Base-by-base conservation (phyloP, 1,140 invertebrate genomes). In the Cyclina sinensis region DNA sequence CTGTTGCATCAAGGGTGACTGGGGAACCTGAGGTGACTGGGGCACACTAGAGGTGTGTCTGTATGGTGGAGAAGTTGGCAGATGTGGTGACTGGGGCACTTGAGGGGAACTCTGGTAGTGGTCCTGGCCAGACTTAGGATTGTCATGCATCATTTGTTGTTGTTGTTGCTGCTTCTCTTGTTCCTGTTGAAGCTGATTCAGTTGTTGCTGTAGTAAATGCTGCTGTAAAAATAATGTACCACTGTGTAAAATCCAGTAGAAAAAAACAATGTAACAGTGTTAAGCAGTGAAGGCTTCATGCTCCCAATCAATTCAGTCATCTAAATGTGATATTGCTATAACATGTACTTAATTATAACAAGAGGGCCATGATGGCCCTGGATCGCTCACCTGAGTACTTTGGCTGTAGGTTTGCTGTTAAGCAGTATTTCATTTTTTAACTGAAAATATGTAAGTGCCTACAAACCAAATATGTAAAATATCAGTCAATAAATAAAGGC, bases 81-180 rank as follows among this genome's bases (percentile, higher is more conserved):
- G 18, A 51, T 89, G 80, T 62, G 80, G 70, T 37, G 76, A 85
- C 32, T 51, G 73, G 62, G 82, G 76, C 46, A 86, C 59, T 48
- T 59, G 65, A 32, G 79, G 62, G 51, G 80, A 82, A 30, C 14
- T 51, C 39, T 68, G 59, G 37, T 65, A 82, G 9, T 30, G 54
- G 46, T 68, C 73, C n/a, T 73, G 73, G 62, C 48, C 32, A n/a
- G 24, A 27, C 62, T 43, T 37, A 18, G 73, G 39, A 57, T 65
- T 73, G 37, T 87, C 65, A 79, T 82, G 51, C 48, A 86, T 14
- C 35, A 83, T 51, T 39, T 84, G 89, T 59, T 92, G 91, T 86
- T 83, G 57, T 88, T 89, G 91, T 73, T 94, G 92, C 48, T 65
- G 95, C 91, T 95, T 92, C 86, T 94, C 91, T 73, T 92, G 90